phyloP scores from a whole-genome alignment of 2,797 vertebrate genomes.

The Danio albolineatus region DNA sequence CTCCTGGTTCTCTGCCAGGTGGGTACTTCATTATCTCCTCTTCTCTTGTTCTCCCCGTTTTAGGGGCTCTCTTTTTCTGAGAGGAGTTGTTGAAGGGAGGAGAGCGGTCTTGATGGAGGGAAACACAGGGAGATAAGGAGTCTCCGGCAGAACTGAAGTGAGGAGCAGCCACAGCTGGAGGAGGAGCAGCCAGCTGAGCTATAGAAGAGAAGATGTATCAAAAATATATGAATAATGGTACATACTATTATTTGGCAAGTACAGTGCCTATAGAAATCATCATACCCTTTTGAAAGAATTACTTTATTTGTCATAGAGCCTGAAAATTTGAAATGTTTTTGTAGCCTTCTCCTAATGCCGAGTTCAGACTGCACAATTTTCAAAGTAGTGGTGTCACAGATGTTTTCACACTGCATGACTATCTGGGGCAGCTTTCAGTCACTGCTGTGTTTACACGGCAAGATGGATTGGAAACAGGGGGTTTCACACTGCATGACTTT shows the following conservation, averaged over 20 bases:
- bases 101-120: conserved; percentile 46
- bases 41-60: conserved; percentile 55
- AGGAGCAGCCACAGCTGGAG: conserved; percentile 41
- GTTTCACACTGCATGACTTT: too few relatives aligned
- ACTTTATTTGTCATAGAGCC: too few relatives aligned
- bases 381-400: too few relatives aligned
- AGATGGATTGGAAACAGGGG: too few relatives aligned
- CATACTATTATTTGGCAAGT: not conserved
- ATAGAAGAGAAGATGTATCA: conserved; percentile 15
- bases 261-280: too few relatives aligned
- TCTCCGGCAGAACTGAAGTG: conserved; percentile 68
- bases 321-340: too few relatives aligned
- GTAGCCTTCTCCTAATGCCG: too few relatives aligned
- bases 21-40: conserved; percentile 65
- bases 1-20: conserved; percentile 79
- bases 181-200: conserved; percentile 71
- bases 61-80: conserved; percentile 65
- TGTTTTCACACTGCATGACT: too few relatives aligned
- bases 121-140: conserved; percentile 63
- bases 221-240: not conserved
- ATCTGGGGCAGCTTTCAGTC: too few relatives aligned
- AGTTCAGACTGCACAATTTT: too few relatives aligned
- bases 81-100: conserved; percentile 50
- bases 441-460: too few relatives aligned
- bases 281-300: too few relatives aligned